phyloP scores from a whole-genome alignment of 1,140 invertebrate species.

The Ditylenchus dipsaci region DNA sequence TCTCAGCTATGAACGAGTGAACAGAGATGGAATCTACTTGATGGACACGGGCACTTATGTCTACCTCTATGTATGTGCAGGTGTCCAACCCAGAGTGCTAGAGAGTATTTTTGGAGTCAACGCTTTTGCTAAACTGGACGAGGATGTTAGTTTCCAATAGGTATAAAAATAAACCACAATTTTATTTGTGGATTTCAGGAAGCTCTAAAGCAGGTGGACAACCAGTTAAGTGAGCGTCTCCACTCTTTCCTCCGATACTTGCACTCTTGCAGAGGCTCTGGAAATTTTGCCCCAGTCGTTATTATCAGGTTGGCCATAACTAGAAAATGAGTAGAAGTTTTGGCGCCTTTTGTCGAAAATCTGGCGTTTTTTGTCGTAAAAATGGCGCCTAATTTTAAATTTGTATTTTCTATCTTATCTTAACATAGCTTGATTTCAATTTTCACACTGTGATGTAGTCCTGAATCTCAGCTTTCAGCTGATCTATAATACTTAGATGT shows the following conservation, averaged over 20 bases:
- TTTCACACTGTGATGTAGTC: no score
- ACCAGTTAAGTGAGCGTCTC: slow-evolving; percentile 70
- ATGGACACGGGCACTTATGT: slow-evolving; percentile 80
- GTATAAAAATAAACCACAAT: not conserved
- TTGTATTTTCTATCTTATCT: no score
- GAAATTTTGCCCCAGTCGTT: slow-evolving; percentile 70
- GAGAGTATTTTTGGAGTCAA: slow-evolving; percentile 69
- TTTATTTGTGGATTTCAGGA: slow-evolving; percentile 62
- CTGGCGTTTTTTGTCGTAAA: no score
- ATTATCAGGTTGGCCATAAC: slow-evolving; percentile 79
- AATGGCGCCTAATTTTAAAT: no score
- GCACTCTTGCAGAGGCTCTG: slow-evolving; percentile 71
- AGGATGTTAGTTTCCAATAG: slow-evolving; percentile 64
- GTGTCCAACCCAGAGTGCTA: slow-evolving; percentile 72
- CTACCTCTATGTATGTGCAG: slow-evolving; percentile 79
- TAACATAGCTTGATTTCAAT: no score
- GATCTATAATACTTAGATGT: no score
- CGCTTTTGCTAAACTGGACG: slow-evolving; percentile 67
- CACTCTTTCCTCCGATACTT: slow-evolving; percentile 76
- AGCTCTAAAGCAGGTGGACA: slow-evolving; percentile 74
- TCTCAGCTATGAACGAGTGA: slow-evolving; percentile 70
- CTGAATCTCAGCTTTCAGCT: no score
- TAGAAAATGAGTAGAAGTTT: no score
- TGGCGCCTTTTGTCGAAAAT: no score
- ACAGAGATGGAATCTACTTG: slow-evolving; percentile 81